Evolutionary conservation across 30 jellyfish, hydroid and myxozoan species (phyloP).

Genomic region (Hydra vulgaris): DNA sequence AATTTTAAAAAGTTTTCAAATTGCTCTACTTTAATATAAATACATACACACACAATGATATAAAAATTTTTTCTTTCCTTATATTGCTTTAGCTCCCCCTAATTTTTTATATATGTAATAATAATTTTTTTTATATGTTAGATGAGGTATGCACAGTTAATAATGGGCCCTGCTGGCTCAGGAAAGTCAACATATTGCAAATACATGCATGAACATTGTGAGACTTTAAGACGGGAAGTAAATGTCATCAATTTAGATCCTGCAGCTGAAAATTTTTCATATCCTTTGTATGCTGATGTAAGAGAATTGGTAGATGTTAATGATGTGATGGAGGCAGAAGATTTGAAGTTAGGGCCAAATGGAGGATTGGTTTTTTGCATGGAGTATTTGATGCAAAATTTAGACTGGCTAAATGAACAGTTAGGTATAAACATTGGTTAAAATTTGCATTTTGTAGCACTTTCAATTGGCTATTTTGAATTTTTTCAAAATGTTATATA

Average conservation of each 20-base stretch:
- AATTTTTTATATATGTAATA: too few species aligned
- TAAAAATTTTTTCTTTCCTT: too few species aligned
- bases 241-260: constrained; percentile 89
- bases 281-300: constrained; percentile 83
- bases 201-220: constrained; percentile 63
- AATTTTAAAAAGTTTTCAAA: too few species aligned
- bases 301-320: constrained; percentile 73
- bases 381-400: constrained; percentile 73
- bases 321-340: constrained; percentile 97
- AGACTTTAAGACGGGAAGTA: constrained; percentile 53
- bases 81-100: too few species aligned
- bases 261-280: constrained; percentile 91
- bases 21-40: too few species aligned
- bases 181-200: constrained; percentile 98
- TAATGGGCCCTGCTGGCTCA: constrained; percentile 99
- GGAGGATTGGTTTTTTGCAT: constrained; percentile 93
- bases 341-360: constrained; percentile 84
- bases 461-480: background rate
- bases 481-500: background rate
- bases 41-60: too few species aligned
- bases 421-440: constrained; percentile 14
- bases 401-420: constrained; percentile 78
- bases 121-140: too few species aligned
- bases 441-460: background rate
- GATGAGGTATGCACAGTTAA: constrained; percentile 83